These are phyloP conservation scores for Dioctria rufipes DNA, from an alignment of 2,888 invertebrate genomes.

Conservation along the genomic window DNA sequence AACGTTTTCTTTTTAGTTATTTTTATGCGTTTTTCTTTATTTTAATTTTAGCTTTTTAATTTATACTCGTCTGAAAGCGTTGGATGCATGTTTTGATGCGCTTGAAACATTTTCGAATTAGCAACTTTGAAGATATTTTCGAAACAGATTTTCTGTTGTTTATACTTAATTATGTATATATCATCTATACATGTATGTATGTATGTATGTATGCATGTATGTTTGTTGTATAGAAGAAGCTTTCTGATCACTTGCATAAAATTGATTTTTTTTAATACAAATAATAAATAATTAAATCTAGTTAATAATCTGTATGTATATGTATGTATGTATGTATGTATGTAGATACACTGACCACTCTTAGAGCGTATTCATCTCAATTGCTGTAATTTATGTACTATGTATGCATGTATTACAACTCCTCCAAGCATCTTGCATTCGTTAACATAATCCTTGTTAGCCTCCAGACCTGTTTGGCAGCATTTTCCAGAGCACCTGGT, in stretches of 20 bases:
- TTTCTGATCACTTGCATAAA: too few species aligned
- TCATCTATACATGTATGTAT: too few species aligned
- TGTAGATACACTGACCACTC: constrained; percentile 35
- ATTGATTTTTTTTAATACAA: too few species aligned
- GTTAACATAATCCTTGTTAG: constrained; percentile 93
- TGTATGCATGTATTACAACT: constrained; percentile 76
- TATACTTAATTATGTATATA: too few species aligned
- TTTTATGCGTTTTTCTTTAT: not conserved
- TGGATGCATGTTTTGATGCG: constrained; percentile 35
- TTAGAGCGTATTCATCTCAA: not conserved
- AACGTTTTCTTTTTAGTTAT: not conserved
- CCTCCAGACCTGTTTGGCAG: constrained; percentile 95
- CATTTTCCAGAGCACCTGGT: constrained; percentile 90
- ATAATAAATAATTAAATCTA: too few species aligned
- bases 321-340: too few species aligned
- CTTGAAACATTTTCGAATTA: constrained; percentile 24
- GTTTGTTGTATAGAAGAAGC: too few species aligned
- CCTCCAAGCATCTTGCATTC: constrained; percentile 91
- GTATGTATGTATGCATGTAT: too few species aligned
- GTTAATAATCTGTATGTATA: too few species aligned
- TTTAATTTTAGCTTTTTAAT: too few species aligned
- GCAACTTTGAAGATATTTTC: not conserved
- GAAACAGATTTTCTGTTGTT: too few species aligned
- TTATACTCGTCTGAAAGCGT: not conserved
- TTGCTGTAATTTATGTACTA: not conserved